Evolutionary conservation across 2,797 vertebrate genomes (phyloP).

Genomic region (Gymnopithys bicolor): DNA sequence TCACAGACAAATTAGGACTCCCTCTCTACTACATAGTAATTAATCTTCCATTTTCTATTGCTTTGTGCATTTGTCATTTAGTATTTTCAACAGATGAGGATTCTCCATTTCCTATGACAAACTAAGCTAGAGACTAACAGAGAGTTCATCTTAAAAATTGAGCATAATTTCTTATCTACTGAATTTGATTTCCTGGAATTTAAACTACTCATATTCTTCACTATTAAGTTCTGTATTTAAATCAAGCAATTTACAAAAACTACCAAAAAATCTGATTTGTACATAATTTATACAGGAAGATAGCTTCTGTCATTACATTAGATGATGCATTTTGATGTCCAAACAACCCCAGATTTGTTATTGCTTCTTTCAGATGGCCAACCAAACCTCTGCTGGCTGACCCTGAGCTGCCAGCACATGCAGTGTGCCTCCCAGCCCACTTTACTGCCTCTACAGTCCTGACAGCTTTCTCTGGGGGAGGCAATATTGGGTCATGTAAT

Average conservation of each 20-base stretch:
- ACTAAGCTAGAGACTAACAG: not conserved
- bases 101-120: not conserved
- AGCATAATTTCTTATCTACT: not conserved
- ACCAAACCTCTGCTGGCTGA: not conserved
- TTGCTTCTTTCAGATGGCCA: not conserved
- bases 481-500: rapidly evolving
- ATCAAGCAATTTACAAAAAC: not conserved
- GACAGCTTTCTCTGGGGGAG: not conserved
- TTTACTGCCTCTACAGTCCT: not conserved
- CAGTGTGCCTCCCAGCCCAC: not conserved
- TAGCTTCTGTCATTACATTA: not conserved
- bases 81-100: not conserved
- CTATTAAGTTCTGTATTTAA: not conserved
- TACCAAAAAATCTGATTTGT: not conserved
- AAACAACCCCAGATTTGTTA: not conserved
- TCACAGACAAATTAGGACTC: not conserved
- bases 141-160: not conserved
- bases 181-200: not conserved
- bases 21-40: not conserved
- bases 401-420: not conserved
- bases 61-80: not conserved
- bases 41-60: not conserved
- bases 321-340: not conserved
- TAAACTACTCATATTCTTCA: not conserved
- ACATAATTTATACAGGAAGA: not conserved